These are phyloP conservation scores for Drosophila pseudoobscura DNA, from an alignment of 1,140 invertebrate genomes.

Conservation along the genomic window DNA sequence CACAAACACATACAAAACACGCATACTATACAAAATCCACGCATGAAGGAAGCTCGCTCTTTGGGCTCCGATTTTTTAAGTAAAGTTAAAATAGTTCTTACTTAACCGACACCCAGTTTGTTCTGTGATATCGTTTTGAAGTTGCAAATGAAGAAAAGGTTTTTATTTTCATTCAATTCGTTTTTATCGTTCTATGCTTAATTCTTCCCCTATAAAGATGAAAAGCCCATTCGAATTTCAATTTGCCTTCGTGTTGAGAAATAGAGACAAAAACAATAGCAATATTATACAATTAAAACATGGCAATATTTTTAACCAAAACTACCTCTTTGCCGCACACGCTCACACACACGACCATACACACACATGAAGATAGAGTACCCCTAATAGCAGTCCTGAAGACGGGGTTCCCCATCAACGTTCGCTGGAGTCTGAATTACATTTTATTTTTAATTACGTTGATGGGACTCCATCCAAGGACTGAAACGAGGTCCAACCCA, in stretches of 20 bases:
- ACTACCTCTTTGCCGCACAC: conserved; percentile 36
- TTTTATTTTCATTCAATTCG: conserved; percentile 45
- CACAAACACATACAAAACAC: conserved; percentile 14
- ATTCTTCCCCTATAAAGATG: conserved; percentile 17
- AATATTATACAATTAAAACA: conserved; percentile 31
- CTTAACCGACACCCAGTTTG: conserved; percentile 59
- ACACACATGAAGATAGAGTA: conserved; percentile 5
- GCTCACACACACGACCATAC: conserved; percentile 13
- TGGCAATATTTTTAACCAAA: conserved; percentile 39
- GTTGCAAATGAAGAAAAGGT: conserved; percentile 53
- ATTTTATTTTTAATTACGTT: conserved; percentile 82
- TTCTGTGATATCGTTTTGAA: conserved; percentile 73
- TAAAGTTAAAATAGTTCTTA: conserved; percentile 6
- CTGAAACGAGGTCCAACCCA: conserved; percentile 1
- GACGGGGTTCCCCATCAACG: conserved; percentile 26
- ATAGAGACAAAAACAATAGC: conserved; percentile 25
- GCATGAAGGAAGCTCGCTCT: conserved; percentile 36
- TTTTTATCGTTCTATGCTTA: conserved; percentile 42
- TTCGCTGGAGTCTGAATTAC: conserved; percentile 82
- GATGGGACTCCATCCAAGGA: conserved; percentile 1
- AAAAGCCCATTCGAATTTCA: conserved; percentile 39
- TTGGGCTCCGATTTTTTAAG: conserved; percentile 9
- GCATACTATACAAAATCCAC: neutral
- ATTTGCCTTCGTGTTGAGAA: conserved; percentile 31
- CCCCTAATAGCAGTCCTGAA: neutral